Percentiles rank a stretch among this genome's conserved stretches.
These are phyloP conservation scores for Heliconius nattereri DNA, from an alignment of 1,140 invertebrate genomes.

Conservation along the genomic window DNA sequence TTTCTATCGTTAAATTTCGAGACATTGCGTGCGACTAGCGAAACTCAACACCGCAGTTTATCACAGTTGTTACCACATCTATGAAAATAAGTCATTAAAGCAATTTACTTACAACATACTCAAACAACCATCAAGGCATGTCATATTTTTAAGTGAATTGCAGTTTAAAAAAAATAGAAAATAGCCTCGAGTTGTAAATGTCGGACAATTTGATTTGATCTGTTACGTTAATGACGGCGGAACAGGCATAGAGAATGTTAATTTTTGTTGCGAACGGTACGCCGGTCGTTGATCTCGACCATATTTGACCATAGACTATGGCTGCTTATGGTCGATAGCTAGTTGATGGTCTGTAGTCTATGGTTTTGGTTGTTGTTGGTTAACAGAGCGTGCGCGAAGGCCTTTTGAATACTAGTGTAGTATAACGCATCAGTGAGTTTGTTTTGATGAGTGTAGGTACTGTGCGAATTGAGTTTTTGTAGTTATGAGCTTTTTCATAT, in stretches of 20 bases:
- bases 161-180: slow-evolving; percentile 25
- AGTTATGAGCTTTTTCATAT: no score
- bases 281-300: slow-evolving; percentile 60
- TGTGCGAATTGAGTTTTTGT: slow-evolving; percentile 12
- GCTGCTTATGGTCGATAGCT: no score
- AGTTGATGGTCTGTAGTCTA: no score
- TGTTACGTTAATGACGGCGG: slow-evolving; percentile 59
- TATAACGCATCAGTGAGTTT: slow-evolving; percentile 27
- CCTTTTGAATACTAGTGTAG: slow-evolving; percentile 29
- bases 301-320: slow-evolving; percentile 71
- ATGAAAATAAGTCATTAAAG: not conserved
- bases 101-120: not conserved
- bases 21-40: no score
- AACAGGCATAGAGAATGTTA: slow-evolving; percentile 68
- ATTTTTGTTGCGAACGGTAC: slow-evolving; percentile 66
- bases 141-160: slow-evolving; percentile 14
- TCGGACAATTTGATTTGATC: slow-evolving; percentile 52
- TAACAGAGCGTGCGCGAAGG: slow-evolving; percentile 73
- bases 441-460: slow-evolving; percentile 11
- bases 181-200: slow-evolving; percentile 46
- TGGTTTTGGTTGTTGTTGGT: slow-evolving; percentile 47
- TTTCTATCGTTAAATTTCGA: no score
- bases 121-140: not conserved
- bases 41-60: no score
- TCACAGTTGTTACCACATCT: no score